These are phyloP conservation scores for Opisthograptis luteolata DNA, from an alignment of 2,888 invertebrate species.

Conservation along the genomic window DNA sequence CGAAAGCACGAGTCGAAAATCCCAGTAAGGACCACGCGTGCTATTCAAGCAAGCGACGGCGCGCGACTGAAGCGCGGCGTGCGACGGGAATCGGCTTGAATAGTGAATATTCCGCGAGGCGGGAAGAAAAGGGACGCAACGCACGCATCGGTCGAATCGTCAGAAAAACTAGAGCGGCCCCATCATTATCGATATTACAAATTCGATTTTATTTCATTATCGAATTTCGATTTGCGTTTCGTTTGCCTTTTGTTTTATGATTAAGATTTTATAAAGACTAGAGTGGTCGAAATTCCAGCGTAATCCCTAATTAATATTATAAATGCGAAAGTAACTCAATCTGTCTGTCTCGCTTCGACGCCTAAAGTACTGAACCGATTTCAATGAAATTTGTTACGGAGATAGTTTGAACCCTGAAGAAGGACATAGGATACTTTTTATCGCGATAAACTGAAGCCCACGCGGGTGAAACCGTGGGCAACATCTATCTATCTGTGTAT, in stretches of 20 bases:
- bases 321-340: too few relatives aligned
- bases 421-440: too few relatives aligned
- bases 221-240: conserved; percentile 28
- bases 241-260: conserved; percentile 16
- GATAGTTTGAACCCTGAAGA: too few relatives aligned
- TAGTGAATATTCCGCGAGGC: too few relatives aligned
- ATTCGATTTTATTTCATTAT: conserved; percentile 44
- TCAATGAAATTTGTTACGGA: too few relatives aligned
- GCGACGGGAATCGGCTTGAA: conserved; percentile 19
- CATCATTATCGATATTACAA: conserved; percentile 44
- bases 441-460: too few relatives aligned
- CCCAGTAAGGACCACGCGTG: conserved; percentile 19
- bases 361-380: too few relatives aligned
- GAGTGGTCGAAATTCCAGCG: background rate
- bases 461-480: too few relatives aligned
- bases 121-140: conserved; percentile 32
- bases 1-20: conserved; percentile 6
- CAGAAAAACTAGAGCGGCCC: conserved; percentile 46
- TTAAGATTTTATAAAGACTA: conserved; percentile 5
- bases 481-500: too few relatives aligned
- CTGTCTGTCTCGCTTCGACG: too few relatives aligned
- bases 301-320: too few relatives aligned
- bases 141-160: conserved; percentile 31
- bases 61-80: conserved; percentile 52
- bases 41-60: conserved; percentile 41